Base-by-base conservation (phyloP, 2,888 invertebrate species). In the Cephonodes hylas region DNA sequence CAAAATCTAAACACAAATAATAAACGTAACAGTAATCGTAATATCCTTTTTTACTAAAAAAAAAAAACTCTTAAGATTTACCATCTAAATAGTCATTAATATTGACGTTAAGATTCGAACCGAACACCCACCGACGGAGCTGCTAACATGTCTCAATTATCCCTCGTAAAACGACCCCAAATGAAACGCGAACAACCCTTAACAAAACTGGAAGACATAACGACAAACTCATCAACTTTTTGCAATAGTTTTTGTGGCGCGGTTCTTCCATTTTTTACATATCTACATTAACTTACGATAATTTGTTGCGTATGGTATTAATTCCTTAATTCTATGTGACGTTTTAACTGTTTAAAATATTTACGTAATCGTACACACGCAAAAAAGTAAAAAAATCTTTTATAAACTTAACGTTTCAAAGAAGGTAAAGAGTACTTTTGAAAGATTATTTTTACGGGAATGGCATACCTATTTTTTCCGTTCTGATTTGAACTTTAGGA, bases 131-230 rank as follows among this genome's bases (percentile, higher is more conserved):
- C 4, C n/a, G n/a, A n/a, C n/a, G n/a, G n/a, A n/a, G n/a, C 10
- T 18, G 48, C 48, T 25, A 48, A 53, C 31, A 53, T 22, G 10
- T 3, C 53, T 53, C 53, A 53, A 53, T 53, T 53, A 53, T 18
- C 53, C 53, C 53, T 67, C 66, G 68, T 73, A 64, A 75, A 68
- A 66, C 69, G 61, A 65, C 68, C 65, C 60, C 63, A 70, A 75
- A 72, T 69, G 72, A 67, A 42, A 38, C 38, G 38, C 62, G 66
- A 63, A 66, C 65, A 66, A 64, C 46, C 64, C 15, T 58, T 57
- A 59, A 59, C 63, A 71, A 67, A 10, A n/a, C 38, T 38, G 38
- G 38, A 65, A 61, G 61, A 63, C 67, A 38, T 66, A 72, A 65
- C 62, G 72, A 73, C 66, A 61, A 60, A 60, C 64, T 64, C 64